Evolutionary conservation across 2,113 vertebrate genomes (phyloP).

Genomic region (Pollimyrus isidori): DNA sequence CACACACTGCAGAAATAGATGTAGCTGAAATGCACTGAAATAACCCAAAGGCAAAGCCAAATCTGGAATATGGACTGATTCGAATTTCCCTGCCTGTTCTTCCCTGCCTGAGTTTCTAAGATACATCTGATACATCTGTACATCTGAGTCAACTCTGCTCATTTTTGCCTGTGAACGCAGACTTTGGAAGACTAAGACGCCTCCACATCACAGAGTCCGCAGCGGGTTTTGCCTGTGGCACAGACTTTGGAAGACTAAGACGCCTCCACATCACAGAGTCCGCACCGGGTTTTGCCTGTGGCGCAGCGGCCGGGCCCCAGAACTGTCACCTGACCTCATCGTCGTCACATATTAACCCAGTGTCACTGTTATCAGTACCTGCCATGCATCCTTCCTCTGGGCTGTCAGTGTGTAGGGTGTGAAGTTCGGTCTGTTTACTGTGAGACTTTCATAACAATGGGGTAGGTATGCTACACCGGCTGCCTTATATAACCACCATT

Average conservation of each 20-base stretch:
- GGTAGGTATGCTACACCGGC: neutral
- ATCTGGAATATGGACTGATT: neutral
- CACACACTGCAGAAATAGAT: neutral
- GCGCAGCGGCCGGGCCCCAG: neutral
- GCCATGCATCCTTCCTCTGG: neutral
- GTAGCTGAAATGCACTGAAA: neutral
- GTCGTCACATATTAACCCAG: neutral
- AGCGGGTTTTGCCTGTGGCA: neutral
- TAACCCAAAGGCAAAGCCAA: neutral
- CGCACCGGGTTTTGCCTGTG: neutral
- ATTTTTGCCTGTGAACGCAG: neutral
- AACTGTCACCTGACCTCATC: neutral
- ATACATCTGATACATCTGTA: too few species aligned
- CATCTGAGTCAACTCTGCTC: neutral
- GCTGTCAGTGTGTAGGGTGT: neutral
- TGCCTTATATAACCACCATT: neutral
- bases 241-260: neutral
- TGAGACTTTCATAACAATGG: neutral
- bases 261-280: neutral
- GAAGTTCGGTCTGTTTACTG: neutral
- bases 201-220: neutral
- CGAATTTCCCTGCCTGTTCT: neutral
- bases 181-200: neutral
- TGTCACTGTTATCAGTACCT: neutral
- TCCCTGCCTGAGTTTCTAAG: neutral